Base-by-base conservation (phyloP, 2,888 invertebrate species). In the Tipula confusa region DNA sequence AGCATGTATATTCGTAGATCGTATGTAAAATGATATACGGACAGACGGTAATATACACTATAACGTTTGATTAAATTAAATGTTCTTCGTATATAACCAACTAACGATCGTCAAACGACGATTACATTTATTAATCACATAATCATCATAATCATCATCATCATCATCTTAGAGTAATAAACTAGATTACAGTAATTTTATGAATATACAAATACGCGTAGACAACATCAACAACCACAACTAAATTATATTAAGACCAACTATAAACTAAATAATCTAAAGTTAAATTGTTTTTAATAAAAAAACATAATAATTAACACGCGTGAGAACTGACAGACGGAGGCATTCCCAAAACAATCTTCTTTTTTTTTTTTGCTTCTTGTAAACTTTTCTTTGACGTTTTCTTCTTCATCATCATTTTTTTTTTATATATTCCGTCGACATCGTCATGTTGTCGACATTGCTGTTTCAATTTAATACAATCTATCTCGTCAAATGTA, bases 321-420 rank as follows among this genome's bases (percentile, higher is more conserved):
- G 84, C 84, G 84, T 84, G 84, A 84, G 84, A 84, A 84, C 83
- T 84, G 82, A 38, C 83, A 83, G 81, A 84, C 82, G 83, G 64
- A 83, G 82, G 82, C 83, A 84, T 84, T 84, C 84, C 83, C 84
- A 84, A 84, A 84, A 84, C 84, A 84, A 84, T 83, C 38, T 82
- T 82, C n/a, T n/a, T n/a, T n/a, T n/a, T n/a, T n/a, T n/a, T n/a
- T 79, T 79, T 29, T 80, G 29, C 31, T 80, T 80, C 29, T 80
- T 80, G 6, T 64, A 64, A 64, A 64, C 24, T 43, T 43, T 43
- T 43, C 43, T 43, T 43, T 11, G 15, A 43, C 43, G n/a, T 64
- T 4, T 18, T 64, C 64, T 64, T 64, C 64, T 64, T 64, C 64
- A 18, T 48, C 31, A 5, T 31, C 38, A 7, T 48, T 24, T 11